A percentile compares a stretch with the other conserved stretches of the same genome.
phyloP scores from a whole-genome alignment of 2,113 vertebrate species.

The Leiothrix lutea region DNA sequence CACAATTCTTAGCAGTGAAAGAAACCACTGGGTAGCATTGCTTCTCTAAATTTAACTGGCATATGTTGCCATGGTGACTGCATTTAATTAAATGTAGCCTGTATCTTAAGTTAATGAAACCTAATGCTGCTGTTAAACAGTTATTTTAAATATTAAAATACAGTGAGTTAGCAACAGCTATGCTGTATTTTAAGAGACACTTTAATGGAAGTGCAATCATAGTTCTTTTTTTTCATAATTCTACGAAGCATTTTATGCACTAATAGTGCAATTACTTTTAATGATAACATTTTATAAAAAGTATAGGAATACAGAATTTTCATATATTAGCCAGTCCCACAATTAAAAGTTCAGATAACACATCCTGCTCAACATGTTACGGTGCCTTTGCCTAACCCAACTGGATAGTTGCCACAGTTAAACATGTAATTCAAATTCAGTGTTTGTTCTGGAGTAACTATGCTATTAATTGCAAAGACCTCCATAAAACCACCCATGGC shows the following conservation, averaged over 20 bases:
- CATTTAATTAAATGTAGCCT: conserved; percentile 80
- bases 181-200: conserved; percentile 81
- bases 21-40: conserved; percentile 68
- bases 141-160: conserved; percentile 81
- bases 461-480: conserved; percentile 80
- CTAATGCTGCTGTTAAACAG: conserved; percentile 83
- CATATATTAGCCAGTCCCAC: conserved; percentile 72
- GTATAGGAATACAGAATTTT: conserved; percentile 65
- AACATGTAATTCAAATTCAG: conserved; percentile 71
- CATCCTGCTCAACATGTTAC: conserved; percentile 75
- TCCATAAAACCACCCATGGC: conserved; percentile 85
- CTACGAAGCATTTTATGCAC: conserved; percentile 81
- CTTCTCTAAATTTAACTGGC: conserved; percentile 68
- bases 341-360: conserved; percentile 65
- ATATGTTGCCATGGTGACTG: conserved; percentile 78
- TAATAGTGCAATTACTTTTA: conserved; percentile 80
- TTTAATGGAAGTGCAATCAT: conserved; percentile 84
- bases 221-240: conserved; percentile 76
- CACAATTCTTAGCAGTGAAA: conserved; percentile 48
- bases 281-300: conserved; percentile 76
- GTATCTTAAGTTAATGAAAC: conserved; percentile 79
- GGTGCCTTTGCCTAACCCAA: conserved; percentile 83
- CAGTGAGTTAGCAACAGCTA: conserved; percentile 76
- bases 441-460: conserved; percentile 80
- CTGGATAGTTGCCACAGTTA: conserved; percentile 79